Percentiles rank a stretch among this genome's conserved stretches.
These are phyloP conservation scores for Yasuhikotakia modesta DNA, from an alignment of 2,797 vertebrate genomes.

Conservation along the genomic window DNA sequence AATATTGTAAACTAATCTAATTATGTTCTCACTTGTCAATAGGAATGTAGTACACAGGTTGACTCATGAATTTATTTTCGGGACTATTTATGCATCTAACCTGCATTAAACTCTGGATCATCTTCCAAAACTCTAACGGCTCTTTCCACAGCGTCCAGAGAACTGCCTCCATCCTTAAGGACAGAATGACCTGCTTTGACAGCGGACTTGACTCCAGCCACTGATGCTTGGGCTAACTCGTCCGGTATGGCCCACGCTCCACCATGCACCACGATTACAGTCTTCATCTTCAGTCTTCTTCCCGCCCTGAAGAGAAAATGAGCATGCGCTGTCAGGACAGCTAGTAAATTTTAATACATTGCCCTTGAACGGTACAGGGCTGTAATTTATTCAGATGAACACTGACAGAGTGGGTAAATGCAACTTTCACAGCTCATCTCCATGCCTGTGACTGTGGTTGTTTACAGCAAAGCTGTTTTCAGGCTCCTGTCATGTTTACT, in stretches of 20 bases:
- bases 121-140: conserved; percentile 77
- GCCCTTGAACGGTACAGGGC: conserved; percentile 56
- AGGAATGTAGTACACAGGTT: not conserved
- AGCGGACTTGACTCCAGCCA: conserved; percentile 75
- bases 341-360: conserved; percentile 48
- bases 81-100: conserved; percentile 58
- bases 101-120: conserved; percentile 73
- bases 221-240: conserved; percentile 64
- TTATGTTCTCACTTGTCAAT: not conserved
- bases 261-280: conserved; percentile 79
- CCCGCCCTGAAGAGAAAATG: conserved; percentile 54
- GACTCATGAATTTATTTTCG: too few relatives aligned
- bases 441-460: conserved; percentile 43
- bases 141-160: conserved; percentile 78
- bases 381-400: conserved; percentile 59
- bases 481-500: conserved; percentile 61
- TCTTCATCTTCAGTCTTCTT: conserved; percentile 63
- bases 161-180: conserved; percentile 69
- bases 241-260: conserved; percentile 81
- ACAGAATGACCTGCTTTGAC: conserved; percentile 65
- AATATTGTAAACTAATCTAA: not conserved
- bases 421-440: conserved; percentile 58
- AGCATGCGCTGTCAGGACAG: conserved; percentile 49
- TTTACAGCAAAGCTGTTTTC: conserved; percentile 61
- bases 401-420: conserved; percentile 57